A percentile compares a stretch with the other conserved stretches of the same genome.
phyloP scores from a whole-genome alignment of 2,797 vertebrate genomes.

The Borostomias antarcticus region DNA sequence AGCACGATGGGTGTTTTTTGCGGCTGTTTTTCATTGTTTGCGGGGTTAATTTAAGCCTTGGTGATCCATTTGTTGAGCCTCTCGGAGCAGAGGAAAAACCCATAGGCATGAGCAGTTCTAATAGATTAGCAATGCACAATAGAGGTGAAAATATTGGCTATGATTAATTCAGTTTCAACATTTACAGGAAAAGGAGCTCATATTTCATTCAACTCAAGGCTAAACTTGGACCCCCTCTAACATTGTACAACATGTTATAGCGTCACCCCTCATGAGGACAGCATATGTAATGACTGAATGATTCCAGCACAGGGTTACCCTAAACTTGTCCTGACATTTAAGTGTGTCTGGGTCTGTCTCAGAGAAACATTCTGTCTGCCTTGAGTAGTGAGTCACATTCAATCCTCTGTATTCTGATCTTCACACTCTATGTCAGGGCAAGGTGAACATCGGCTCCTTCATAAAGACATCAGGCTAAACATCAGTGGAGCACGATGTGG shows the following conservation, averaged over 20 bases:
- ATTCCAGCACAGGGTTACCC: neutral
- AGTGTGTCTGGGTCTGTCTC: conserved; percentile 11
- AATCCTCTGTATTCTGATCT: conserved; percentile 61
- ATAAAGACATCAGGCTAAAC: conserved; percentile 79
- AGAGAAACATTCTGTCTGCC: conserved; percentile 39
- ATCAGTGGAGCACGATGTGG: conserved; percentile 64
- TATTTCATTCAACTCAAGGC: neutral
- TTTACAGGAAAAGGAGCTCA: conserved; percentile 13
- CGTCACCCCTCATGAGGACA: neutral
- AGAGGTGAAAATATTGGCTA: conserved; percentile 42
- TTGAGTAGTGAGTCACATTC: conserved; percentile 50
- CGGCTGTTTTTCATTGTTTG: conserved; percentile 77
- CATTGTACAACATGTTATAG: neutral
- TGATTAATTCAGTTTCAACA: conserved; percentile 27
- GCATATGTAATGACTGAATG: neutral
- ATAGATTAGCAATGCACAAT: conserved; percentile 66
- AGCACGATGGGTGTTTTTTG: conserved; percentile 68
- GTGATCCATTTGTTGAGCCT: conserved; percentile 68
- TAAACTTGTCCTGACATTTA: conserved; percentile 17
- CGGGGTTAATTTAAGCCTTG: conserved; percentile 72
- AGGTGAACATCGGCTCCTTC: conserved; percentile 68
- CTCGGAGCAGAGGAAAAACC: conserved; percentile 55
- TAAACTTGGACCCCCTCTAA: neutral
- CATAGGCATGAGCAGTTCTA: conserved; percentile 56
- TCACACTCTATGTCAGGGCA: conserved; percentile 62